Conservation (phyloP, 2,113 vertebrate genomes). For the Pteropus alecto region DNA sequence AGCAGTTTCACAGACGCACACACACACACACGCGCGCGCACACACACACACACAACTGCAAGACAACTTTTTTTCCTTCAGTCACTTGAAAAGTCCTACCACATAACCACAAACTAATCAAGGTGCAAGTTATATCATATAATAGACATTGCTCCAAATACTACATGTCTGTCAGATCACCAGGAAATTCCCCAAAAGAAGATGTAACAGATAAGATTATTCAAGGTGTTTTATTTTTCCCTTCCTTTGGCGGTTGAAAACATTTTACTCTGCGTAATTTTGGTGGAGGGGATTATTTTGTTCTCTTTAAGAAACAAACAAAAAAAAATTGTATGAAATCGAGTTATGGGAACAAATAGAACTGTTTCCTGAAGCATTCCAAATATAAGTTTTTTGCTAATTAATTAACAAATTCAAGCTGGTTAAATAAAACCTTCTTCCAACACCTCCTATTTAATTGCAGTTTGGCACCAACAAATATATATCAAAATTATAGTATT, state of each 20-base stretch:
- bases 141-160: neutral
- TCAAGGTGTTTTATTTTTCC: neutral
- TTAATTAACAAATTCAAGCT: conserved; percentile 85
- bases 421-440: conserved; percentile 86
- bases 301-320: neutral
- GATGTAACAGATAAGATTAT: neutral
- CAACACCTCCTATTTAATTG: conserved; percentile 87
- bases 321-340: neutral
- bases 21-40: neutral
- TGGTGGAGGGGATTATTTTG: neutral
- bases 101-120: neutral
- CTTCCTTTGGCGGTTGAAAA: neutral
- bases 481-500: conserved; percentile 92
- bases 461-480: conserved; percentile 91
- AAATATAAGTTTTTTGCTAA: conserved; percentile 80
- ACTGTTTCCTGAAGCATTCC: conserved; percentile 51
- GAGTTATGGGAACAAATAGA: neutral
- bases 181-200: neutral
- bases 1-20: neutral
- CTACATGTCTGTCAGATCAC: neutral
- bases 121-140: neutral
- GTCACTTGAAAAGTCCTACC: neutral
- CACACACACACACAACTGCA: neutral
- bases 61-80: neutral
- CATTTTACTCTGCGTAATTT: neutral